A percentile compares a stretch with the other conserved stretches of the same genome.
Evolutionary conservation across 2,113 vertebrate species (phyloP).

Genomic region (Octodon degus): DNA sequence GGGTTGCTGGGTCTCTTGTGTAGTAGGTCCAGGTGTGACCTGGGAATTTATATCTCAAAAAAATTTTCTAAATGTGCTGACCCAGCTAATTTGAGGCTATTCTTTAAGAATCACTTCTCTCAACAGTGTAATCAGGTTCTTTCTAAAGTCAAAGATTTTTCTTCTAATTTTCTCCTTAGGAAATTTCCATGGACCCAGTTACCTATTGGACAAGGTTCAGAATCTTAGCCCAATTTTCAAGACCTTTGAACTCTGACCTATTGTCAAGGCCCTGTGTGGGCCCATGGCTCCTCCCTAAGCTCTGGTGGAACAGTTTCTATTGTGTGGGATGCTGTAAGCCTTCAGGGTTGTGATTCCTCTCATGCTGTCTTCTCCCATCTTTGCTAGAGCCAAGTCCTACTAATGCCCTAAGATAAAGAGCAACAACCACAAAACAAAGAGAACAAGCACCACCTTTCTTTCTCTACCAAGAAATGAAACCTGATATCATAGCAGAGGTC

Average conservation of each 20-base stretch:
- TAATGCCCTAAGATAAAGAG: not conserved
- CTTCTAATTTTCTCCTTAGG: not conserved
- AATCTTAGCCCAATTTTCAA: not conserved
- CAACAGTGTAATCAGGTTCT: not conserved
- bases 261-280: not conserved
- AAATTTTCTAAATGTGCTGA: not conserved
- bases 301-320: accelerated
- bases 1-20: not conserved
- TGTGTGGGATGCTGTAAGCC: not conserved
- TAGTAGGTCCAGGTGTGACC: not conserved
- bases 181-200: not conserved
- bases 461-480: not conserved
- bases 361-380: not conserved
- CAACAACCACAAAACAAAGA: not conserved
- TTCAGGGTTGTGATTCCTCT: not conserved
- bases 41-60: not conserved
- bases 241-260: not conserved
- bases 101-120: not conserved
- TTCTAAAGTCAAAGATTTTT: not conserved
- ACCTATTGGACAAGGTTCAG: not conserved
- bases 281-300: not conserved
- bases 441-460: not conserved
- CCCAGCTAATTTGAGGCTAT: not conserved
- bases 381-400: not conserved
- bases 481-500: not conserved